phyloP scores from a whole-genome alignment of 2,113 vertebrate species.

The Cacatua alba region DNA sequence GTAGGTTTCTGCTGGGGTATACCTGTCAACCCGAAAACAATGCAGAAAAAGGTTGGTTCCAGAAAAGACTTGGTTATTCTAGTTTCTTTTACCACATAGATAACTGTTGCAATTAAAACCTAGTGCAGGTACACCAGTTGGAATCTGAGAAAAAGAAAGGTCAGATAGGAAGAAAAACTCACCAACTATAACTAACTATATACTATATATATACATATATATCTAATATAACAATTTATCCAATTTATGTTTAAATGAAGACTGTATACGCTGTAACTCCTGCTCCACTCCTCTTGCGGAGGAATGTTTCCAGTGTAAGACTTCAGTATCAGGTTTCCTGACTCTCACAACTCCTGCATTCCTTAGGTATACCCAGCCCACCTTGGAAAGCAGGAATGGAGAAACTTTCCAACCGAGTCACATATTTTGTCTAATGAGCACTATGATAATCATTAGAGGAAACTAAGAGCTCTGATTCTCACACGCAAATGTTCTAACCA shows the following conservation, averaged over 20 bases:
- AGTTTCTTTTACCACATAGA: neutral
- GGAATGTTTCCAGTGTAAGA: neutral
- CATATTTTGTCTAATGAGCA: neutral
- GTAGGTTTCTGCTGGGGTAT: neutral
- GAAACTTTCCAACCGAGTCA: neutral
- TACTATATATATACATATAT: no score
- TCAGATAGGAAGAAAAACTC: neutral
- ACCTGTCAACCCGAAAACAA: neutral
- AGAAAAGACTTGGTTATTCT: neutral
- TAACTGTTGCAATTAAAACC: neutral
- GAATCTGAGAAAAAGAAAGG: neutral
- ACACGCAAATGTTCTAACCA: neutral
- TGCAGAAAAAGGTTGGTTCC: neutral
- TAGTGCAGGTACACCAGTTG: neutral
- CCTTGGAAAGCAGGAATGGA: neutral
- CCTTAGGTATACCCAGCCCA: neutral
- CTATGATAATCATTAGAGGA: neutral
- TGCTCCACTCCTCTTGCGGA: neutral
- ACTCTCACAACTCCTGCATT: neutral
- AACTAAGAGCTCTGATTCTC: neutral
- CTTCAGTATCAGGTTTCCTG: conserved; percentile 21
- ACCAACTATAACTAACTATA: neutral
- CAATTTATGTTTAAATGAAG: neutral
- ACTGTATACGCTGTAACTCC: neutral
- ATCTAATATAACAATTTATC: neutral